Conservation (phyloP, 2,797 vertebrate genomes). For the Sebastes kiyomatsui region DNA sequence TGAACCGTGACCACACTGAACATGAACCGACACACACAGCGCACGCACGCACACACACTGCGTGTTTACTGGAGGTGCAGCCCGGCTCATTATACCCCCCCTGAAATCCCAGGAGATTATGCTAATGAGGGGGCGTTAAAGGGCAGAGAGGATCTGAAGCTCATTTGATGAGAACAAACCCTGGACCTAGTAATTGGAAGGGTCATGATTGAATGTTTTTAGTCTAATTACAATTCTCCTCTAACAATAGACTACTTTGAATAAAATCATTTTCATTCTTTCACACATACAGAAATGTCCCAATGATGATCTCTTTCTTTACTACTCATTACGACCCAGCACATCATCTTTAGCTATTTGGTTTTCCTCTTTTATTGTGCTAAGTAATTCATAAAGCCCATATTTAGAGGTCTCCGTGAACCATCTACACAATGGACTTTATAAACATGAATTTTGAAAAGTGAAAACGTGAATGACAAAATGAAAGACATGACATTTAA, state of each 20-base stretch:
- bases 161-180: slow-evolving; percentile 75
- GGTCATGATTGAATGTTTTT: slow-evolving; percentile 74
- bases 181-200: slow-evolving; percentile 72
- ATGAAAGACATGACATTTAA: slow-evolving; percentile 8
- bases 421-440: slow-evolving; percentile 6
- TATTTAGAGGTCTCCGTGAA: not conserved
- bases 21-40: slow-evolving; percentile 21
- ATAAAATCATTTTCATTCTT: slow-evolving; percentile 56
- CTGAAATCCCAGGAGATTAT: slow-evolving; percentile 74
- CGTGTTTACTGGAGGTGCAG: slow-evolving; percentile 67
- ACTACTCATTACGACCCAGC: slow-evolving; percentile 17
- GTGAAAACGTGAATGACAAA: slow-evolving; percentile 4
- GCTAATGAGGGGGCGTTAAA: slow-evolving; percentile 76
- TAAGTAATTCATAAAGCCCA: not conserved
- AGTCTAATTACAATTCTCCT: slow-evolving; percentile 62
- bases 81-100: slow-evolving; percentile 68
- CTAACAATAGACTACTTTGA: slow-evolving; percentile 68
- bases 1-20: slow-evolving; percentile 67
- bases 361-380: not conserved
- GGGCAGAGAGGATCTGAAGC: slow-evolving; percentile 74
- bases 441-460: not conserved
- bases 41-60: not conserved
- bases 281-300: slow-evolving; percentile 20
- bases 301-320: slow-evolving; percentile 41
- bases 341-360: slow-evolving; percentile 4